These are phyloP conservation scores for Sarcophaga rosellei DNA, from an alignment of 2,888 invertebrate species.

Conservation along the genomic window DNA sequence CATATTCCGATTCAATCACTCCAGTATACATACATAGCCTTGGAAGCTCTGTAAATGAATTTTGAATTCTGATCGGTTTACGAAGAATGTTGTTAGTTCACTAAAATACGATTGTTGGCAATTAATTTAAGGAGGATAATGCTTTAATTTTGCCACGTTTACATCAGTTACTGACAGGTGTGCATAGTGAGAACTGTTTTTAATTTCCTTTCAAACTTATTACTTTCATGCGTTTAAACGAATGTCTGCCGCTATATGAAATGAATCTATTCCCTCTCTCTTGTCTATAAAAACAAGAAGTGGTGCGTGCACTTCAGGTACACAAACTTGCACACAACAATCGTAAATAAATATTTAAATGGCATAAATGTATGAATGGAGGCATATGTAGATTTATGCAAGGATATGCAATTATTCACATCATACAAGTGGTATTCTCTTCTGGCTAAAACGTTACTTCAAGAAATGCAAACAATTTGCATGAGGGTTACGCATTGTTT, in stretches of 20 bases:
- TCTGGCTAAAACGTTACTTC: background rate
- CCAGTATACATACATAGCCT: constrained; percentile 93
- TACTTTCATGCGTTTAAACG: no score
- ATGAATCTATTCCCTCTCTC: constrained; percentile 14
- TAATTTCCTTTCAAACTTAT: no score
- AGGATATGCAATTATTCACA: background rate
- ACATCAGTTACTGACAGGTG: no score
- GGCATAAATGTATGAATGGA: constrained; percentile 25
- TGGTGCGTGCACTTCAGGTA: constrained; percentile 41
- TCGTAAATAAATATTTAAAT: constrained; percentile 45
- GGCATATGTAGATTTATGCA: background rate
- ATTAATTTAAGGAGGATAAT: no score
- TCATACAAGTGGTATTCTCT: constrained; percentile 18
- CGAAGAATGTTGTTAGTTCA: no score
- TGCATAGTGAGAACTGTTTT: no score
- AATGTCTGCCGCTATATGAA: background rate
- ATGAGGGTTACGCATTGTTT: constrained; percentile 39
- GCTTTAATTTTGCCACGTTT: no score
- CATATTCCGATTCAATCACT: constrained; percentile 94
- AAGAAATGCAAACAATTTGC: background rate
- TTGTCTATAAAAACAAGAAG: background rate
- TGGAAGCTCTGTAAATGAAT: constrained; percentile 92
- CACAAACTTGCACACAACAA: constrained; percentile 10
- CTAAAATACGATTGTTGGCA: no score
- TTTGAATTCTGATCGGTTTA: constrained; percentile 84